Evolutionary conservation across 2,888 invertebrate species (phyloP).

Genomic region (Acrobasis consociella): DNA sequence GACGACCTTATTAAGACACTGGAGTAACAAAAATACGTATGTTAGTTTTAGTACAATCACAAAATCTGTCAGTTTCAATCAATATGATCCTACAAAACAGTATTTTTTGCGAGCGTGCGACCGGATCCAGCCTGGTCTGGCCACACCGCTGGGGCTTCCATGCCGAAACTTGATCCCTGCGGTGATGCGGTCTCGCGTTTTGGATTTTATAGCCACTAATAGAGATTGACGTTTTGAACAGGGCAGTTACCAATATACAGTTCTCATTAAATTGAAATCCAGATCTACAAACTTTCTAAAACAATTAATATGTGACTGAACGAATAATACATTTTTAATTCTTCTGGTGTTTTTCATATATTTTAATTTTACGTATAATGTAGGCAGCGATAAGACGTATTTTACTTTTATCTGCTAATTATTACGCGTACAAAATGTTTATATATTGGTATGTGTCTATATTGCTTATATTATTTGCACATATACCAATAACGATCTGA

Average conservation of each 20-base stretch:
- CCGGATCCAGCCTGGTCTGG: slow-evolving; percentile 52
- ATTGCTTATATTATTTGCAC: too few relatives aligned
- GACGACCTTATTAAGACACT: too few relatives aligned
- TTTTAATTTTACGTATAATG: too few relatives aligned
- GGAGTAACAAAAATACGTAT: too few relatives aligned
- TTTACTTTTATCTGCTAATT: too few relatives aligned
- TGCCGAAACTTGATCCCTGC: slow-evolving; percentile 52
- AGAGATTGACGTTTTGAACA: slow-evolving; percentile 12
- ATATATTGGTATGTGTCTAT: too few relatives aligned
- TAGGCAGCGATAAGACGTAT: too few relatives aligned
- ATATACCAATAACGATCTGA: too few relatives aligned
- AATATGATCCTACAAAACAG: slow-evolving; percentile 10
- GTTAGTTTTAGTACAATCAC: neutral
- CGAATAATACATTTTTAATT: too few relatives aligned
- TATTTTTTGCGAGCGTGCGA: slow-evolving; percentile 60
- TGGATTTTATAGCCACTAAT: slow-evolving; percentile 39
- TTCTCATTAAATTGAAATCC: neutral
- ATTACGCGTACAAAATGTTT: too few relatives aligned
- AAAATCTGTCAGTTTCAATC: slow-evolving; percentile 20
- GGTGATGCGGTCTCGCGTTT: slow-evolving; percentile 55
- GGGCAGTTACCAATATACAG: neutral
- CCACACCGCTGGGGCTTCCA: slow-evolving; percentile 53
- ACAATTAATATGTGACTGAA: too few relatives aligned
- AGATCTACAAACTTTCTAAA: neutral
- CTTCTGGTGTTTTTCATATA: too few relatives aligned